Evolutionary conservation across 2,113 vertebrate species (phyloP).

Genomic region (Regulus satrapa): DNA sequence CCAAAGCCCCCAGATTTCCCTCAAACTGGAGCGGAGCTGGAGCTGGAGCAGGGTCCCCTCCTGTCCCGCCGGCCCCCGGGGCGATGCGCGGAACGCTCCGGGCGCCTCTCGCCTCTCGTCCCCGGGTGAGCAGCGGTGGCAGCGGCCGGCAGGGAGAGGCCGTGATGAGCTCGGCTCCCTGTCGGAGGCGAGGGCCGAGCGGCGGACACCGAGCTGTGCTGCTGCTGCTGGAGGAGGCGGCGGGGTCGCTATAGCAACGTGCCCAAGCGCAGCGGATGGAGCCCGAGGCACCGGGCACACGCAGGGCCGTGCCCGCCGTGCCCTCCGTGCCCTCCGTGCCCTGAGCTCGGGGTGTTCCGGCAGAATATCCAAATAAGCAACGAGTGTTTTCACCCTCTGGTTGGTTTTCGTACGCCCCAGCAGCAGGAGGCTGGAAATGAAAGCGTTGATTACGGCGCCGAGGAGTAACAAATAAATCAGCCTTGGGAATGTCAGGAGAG

Average conservation of each 20-base stretch:
- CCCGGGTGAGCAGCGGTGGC: too few relatives aligned
- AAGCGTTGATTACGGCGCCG: not conserved
- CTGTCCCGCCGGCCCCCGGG: rapidly evolving
- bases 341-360: not conserved
- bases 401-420: not conserved
- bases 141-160: rapidly evolving
- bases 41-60: not conserved
- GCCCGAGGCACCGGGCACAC: rapidly evolving
- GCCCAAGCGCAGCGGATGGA: rapidly evolving
- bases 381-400: not conserved
- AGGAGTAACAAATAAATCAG: not conserved
- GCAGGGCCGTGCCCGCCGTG: too few relatives aligned
- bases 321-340: too few relatives aligned
- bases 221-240: not conserved
- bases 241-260: slow-evolving; percentile 28
- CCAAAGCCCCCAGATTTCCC: too few relatives aligned
- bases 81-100: rapidly evolving
- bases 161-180: too few relatives aligned
- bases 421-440: not conserved
- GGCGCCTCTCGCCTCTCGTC: too few relatives aligned
- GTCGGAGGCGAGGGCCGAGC: not conserved
- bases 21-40: too few relatives aligned
- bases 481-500: not conserved
- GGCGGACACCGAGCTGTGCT: not conserved
- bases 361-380: not conserved